Conservation (phyloP, 2,113 vertebrate species). For the Hypanus sabinus region DNA sequence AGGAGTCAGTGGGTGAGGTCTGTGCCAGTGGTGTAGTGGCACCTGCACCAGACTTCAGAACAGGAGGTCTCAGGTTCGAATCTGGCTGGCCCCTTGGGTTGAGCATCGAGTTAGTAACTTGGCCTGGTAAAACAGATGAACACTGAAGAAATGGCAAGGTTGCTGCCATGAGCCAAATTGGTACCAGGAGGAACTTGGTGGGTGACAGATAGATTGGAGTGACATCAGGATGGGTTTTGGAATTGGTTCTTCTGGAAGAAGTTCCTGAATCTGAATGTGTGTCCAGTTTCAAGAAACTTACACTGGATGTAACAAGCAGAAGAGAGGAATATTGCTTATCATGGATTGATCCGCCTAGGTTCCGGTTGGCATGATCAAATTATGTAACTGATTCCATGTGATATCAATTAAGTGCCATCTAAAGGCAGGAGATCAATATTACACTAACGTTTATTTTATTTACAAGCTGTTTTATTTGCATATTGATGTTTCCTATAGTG, state of each 20-base stretch:
- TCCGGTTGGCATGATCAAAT: background rate
- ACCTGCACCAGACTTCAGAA: too few relatives aligned
- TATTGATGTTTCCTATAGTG: background rate
- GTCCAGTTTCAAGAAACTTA: background rate
- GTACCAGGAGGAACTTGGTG: background rate
- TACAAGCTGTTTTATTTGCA: background rate
- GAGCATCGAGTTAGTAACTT: too few relatives aligned
- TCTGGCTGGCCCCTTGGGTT: too few relatives aligned
- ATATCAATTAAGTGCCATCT: background rate
- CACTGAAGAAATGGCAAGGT: too few relatives aligned
- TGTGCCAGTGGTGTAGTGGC: too few relatives aligned
- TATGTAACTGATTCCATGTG: too few relatives aligned
- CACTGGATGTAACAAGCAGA: background rate
- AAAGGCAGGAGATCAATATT: background rate
- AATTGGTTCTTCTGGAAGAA: background rate
- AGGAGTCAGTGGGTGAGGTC: background rate
- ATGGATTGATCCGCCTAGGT: background rate
- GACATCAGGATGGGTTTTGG: background rate
- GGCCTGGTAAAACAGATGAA: too few relatives aligned
- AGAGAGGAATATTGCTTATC: background rate
- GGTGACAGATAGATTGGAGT: background rate
- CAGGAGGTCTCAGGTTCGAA: too few relatives aligned
- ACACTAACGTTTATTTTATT: background rate
- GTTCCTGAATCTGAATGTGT: background rate
- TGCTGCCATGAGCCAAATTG: too few relatives aligned